Percentiles rank a stretch among this genome's conserved stretches.
These are phyloP conservation scores for Phocoena sinus DNA, from an alignment of 2,113 vertebrate species.

Conservation along the genomic window DNA sequence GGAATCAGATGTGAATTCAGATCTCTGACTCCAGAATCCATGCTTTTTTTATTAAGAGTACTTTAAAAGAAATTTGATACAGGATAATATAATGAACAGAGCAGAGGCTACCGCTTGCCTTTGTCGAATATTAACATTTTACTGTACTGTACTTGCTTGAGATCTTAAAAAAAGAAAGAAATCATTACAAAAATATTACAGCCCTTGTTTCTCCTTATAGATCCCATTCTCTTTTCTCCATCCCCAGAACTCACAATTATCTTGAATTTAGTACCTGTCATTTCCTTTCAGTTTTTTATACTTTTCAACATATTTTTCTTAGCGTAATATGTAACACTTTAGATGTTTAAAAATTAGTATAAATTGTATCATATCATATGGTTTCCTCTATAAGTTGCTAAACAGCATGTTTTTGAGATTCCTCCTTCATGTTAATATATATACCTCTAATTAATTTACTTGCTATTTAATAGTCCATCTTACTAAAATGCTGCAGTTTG, in stretches of 20 bases:
- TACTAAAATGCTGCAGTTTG: not conserved
- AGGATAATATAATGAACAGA: not conserved
- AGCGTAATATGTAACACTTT: not conserved
- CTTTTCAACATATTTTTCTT: not conserved
- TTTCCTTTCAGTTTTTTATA: slow-evolving; percentile 27
- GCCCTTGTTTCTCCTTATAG: not conserved
- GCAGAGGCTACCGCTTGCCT: not conserved
- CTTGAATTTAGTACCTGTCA: slow-evolving; percentile 3
- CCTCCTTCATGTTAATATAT: not conserved
- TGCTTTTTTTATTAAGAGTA: slow-evolving; percentile 27
- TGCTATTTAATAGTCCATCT: not conserved
- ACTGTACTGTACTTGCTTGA: not conserved
- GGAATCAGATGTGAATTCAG: not conserved
- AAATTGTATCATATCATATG: not conserved
- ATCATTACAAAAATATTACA: not conserved
- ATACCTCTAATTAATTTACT: not conserved
- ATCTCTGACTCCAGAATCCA: not conserved
- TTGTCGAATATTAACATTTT: slow-evolving; percentile 11
- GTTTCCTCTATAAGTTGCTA: not conserved
- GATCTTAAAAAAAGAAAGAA: not conserved
- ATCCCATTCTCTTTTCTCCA: not conserved
- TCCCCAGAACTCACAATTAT: not conserved
- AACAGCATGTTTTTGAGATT: not conserved
- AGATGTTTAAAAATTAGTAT: not conserved
- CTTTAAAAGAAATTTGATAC: slow-evolving; percentile 1